These are phyloP conservation scores for Delichon dasypus DNA, from an alignment of 2,797 vertebrate species.

Conservation along the genomic window DNA sequence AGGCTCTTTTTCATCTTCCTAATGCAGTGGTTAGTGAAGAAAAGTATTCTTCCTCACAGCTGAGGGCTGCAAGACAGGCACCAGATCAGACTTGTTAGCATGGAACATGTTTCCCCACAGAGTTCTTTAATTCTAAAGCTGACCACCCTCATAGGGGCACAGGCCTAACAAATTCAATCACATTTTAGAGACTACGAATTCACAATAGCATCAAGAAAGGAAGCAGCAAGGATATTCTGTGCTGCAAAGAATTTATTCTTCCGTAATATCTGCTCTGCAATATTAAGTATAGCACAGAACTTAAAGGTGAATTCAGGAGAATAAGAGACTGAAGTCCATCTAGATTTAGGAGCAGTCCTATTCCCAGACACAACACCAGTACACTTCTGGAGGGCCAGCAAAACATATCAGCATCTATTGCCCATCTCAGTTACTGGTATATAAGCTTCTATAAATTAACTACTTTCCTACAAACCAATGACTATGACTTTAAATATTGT, in stretches of 20 bases:
- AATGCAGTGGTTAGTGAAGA: neutral
- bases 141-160: neutral
- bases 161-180: neutral
- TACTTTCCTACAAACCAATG: constrained; percentile 33
- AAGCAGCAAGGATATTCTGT: neutral
- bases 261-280: rapidly evolving
- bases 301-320: neutral
- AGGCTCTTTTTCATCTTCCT: neutral
- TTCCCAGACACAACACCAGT: neutral
- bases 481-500: constrained; percentile 5
- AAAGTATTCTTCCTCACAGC: neutral
- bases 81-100: neutral
- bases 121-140: neutral
- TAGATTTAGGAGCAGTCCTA: neutral
- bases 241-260: neutral
- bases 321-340: neutral
- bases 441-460: neutral
- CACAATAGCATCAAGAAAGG: neutral
- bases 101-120: neutral
- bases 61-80: neutral
- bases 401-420: neutral
- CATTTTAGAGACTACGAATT: neutral
- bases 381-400: neutral
- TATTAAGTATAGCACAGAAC: neutral
- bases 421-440: constrained; percentile 40